Evolutionary conservation across 2,113 vertebrate species (phyloP), one percentile per base, ranked within the genome.

Genomic region (Seriola rivoliana): DNA sequence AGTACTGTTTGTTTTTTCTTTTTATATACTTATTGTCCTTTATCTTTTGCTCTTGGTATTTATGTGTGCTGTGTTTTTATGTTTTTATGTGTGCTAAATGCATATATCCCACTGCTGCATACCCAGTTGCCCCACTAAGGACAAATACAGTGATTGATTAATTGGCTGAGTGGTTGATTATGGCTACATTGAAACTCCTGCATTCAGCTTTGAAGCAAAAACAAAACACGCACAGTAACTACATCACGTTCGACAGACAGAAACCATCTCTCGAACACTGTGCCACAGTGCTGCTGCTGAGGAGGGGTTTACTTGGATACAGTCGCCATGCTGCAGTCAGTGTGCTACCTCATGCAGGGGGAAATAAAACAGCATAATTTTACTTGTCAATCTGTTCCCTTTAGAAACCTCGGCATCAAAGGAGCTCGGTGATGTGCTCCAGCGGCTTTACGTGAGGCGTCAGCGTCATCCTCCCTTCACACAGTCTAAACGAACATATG

Each of bases 351-450:
- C 66, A 44, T 4, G 57, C 50, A 60, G 34, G 21, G 65, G 29
- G 29, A 38, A 64, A 42, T 69, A 34, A 55, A 80, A 54, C 17
- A 2, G 44, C 5, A 67, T 57, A 0, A 29, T 57, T 73, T 62
- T 46, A 34, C 58, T 67, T 80, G 19, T 70, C 50, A 38, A 4
- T 75, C 62, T 62, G 36, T 65, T 88, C 54, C 72, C 62, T 74
- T 57, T 65, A 63, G 44, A 62, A 68, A 77, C 54, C 57, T 50
- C 38, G 19, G 54, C 66, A 63, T 79, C 46, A 78, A 62, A 83
- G 50, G 29, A 82, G 66, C 75, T 71, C 19, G 67, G 67, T 29
- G 64, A 75, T 81, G 59, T 23, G 55, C 78, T 85, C 64, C 23
- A 13, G 29, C 75, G 14, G 52, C 52, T 78, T 36, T 38, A 54